These are phyloP conservation scores for Trichomalopsis sarcophagae DNA, from an alignment of 1,140 invertebrate genomes.

Conservation along the genomic window DNA sequence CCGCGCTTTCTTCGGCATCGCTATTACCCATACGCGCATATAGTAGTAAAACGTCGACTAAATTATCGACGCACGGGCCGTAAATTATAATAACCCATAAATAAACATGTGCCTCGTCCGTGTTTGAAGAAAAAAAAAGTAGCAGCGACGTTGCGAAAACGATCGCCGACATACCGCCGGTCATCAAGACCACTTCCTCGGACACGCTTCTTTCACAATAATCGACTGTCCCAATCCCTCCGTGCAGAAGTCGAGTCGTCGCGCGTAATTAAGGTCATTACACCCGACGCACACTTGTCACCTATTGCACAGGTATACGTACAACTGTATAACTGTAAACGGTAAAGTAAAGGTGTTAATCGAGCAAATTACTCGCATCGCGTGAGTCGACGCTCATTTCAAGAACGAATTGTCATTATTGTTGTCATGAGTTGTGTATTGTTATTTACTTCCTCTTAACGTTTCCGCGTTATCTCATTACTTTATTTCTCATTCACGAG, in stretches of 20 bases:
- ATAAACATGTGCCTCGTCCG: background rate
- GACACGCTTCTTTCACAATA: background rate
- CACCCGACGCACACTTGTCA: background rate
- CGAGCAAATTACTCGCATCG: background rate
- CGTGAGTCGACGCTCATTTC: background rate
- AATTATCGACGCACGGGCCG: background rate
- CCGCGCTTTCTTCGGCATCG: background rate
- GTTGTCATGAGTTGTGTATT: background rate
- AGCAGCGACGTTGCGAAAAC: background rate
- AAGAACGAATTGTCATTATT: background rate
- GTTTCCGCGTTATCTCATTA: too few relatives aligned
- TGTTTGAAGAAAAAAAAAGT: background rate
- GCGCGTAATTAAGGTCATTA: background rate
- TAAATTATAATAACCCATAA: slow-evolving; percentile 2
- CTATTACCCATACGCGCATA: background rate
- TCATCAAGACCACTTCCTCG: background rate
- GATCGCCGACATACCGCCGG: background rate
- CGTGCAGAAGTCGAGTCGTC: background rate
- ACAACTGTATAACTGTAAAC: background rate
- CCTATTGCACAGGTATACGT: background rate
- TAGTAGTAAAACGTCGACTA: background rate
- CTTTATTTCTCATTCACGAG: too few relatives aligned
- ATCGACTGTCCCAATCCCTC: background rate
- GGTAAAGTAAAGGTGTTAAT: background rate
- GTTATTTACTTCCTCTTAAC: too few relatives aligned